phyloP scores from a whole-genome alignment of 35 echinoderm and acorn worm species.

The Acanthaster planci region DNA sequence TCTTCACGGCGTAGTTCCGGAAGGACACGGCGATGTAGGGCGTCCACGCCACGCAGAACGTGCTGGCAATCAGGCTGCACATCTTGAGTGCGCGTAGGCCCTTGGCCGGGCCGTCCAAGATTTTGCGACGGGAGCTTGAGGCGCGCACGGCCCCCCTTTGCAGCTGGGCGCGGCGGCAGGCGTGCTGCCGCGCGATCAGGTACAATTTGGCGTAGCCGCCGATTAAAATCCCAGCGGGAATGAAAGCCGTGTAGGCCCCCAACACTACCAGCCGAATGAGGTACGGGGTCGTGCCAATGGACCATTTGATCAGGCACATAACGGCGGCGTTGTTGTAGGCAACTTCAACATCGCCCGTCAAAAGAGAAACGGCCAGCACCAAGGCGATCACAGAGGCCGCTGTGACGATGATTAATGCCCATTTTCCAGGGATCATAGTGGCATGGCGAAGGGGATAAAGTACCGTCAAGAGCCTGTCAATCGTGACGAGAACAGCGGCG shows the following conservation, averaged over 20 bases:
- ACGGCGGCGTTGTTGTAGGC: not conserved
- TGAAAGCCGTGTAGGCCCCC: not conserved
- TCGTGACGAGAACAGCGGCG: not conserved
- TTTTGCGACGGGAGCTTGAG: not conserved
- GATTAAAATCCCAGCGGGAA: not conserved
- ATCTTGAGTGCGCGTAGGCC: not conserved
- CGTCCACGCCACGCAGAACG: not conserved
- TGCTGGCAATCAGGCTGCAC: constrained; percentile 2
- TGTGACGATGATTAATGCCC: not conserved
- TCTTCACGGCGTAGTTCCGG: not conserved
- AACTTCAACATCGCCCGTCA: not conserved
- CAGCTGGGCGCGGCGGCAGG: not conserved
- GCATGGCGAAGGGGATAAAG: not conserved
- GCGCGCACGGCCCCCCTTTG: not conserved
- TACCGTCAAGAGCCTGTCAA: not conserved
- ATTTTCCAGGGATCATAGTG: not conserved
- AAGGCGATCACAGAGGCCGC: not conserved
- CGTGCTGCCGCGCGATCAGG: not conserved
- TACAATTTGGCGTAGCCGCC: not conserved
- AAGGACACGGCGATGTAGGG: not conserved
- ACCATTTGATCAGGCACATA: not conserved
- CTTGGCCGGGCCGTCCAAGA: not conserved
- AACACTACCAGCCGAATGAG: not conserved
- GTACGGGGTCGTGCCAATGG: not conserved
- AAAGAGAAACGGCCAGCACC: not conserved